A percentile compares a stretch with the other conserved stretches of the same genome.
Conservation (phyloP, 2,888 invertebrate genomes). For the Mythimna albipuncta region DNA sequence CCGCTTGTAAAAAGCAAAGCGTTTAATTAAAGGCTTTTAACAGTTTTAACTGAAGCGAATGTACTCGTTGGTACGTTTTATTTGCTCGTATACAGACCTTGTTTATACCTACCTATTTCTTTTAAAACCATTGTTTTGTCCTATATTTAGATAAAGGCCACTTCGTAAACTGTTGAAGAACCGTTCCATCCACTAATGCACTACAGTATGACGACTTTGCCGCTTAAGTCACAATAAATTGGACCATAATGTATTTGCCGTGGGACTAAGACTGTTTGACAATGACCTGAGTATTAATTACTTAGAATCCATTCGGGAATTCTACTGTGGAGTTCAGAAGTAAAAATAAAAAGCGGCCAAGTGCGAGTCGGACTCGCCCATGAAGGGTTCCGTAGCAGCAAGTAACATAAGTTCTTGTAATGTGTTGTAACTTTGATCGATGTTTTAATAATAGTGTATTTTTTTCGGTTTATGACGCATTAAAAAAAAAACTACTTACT, state of each 20-base stretch:
- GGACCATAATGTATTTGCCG: conserved; percentile 71
- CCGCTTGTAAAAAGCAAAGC: conserved; percentile 48
- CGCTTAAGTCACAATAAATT: conserved; percentile 71
- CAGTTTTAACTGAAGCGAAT: conserved; percentile 48
- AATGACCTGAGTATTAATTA: conserved; percentile 77
- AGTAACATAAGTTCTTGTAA: too few species aligned
- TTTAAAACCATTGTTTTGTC: conserved; percentile 21
- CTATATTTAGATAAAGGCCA: conserved; percentile 19
- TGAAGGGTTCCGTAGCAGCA: too few species aligned
- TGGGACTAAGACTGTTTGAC: conserved; percentile 70
- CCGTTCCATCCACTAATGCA: conserved; percentile 17
- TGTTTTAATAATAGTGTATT: too few species aligned
- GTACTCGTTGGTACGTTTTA: conserved; percentile 34
- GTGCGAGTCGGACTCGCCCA: too few species aligned
- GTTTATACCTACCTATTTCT: conserved; percentile 10
- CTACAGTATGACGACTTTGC: conserved; percentile 47
- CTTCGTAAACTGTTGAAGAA: conserved; percentile 8
- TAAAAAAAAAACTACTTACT: too few species aligned
- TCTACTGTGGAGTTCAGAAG: conserved; percentile 63
- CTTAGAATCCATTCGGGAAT: conserved; percentile 66
- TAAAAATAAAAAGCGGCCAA: too few species aligned
- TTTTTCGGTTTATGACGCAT: too few species aligned
- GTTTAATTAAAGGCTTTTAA: conserved; percentile 57
- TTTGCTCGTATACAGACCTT: conserved; percentile 20
- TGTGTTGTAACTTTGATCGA: too few species aligned